Base-by-base conservation (phyloP, 2,797 vertebrate species). In the Hydrocynus forskahlii region DNA sequence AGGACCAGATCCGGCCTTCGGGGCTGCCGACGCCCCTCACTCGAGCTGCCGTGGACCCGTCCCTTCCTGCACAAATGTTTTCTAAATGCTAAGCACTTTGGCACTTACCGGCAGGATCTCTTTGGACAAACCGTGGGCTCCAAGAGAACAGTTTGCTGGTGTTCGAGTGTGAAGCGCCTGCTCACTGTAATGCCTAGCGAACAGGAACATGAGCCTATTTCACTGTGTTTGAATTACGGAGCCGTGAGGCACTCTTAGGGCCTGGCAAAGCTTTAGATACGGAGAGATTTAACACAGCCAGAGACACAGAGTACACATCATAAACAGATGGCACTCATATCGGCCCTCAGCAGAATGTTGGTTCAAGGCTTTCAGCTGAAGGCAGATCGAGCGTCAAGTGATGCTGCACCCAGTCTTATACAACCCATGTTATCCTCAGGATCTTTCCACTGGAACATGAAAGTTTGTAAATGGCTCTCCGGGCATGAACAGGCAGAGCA, bases 1-100 rank as follows among this genome's bases (percentile, higher is more conserved):
- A 92, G 92, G 94, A 94, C 91, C 87, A 86, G 93, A 94, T 94
- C 91, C 88, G 91, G 91, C 92, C 92, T 90, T 86, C 83, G 55
- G 87, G 92, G 91, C 89, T 89, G 84, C 84, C 87, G 86, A 86
- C 85, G 85, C 89, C 90, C 90, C 87, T 85, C 88, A 45, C 82
- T 90, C 87, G 84, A 90, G 89, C 91, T 92, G 91, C 87, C 89
- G 88, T 85, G 88, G 92, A 92, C 90, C 88, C 89, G 86, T 85
- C 84, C 89, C 89, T 85, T 88, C 89, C 88, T 63, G 71, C 85
- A 38, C 90, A 88, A 90, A 90, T 92, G 89, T 90, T 92, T 89
- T 91, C 89, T 91, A 89, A 92, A 92, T 91, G 86, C 90, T 88
- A 91, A 92, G 87, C 84, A 68, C 84, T 85, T 91, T 84, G 87